Conservation (phyloP, 2,888 invertebrate species). For the Frankliniella intonsa region DNA sequence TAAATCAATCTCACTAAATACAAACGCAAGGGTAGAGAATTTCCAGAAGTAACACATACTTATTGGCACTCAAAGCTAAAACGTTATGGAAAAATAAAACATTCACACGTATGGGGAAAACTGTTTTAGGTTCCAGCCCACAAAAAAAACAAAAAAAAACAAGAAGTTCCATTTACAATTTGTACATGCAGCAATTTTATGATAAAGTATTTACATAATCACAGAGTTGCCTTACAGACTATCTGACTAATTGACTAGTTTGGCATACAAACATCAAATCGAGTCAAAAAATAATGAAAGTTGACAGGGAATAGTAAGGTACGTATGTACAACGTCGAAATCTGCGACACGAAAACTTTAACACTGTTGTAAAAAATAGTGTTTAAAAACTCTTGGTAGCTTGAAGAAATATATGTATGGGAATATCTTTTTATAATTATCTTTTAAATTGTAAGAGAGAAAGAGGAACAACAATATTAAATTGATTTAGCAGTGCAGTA, state of each 20-base stretch:
- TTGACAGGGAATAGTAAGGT: neutral
- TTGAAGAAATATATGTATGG: neutral
- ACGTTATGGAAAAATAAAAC: conserved; percentile 15
- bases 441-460: neutral
- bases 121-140: neutral
- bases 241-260: conserved; percentile 19
- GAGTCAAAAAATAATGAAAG: conserved; percentile 17
- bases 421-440: neutral
- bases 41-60: too few species aligned
- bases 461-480: neutral
- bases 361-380: conserved; percentile 4
- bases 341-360: neutral
- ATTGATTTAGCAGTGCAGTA: neutral
- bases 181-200: neutral
- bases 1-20: neutral
- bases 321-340: neutral
- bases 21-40: neutral
- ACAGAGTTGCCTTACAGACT: conserved; percentile 8
- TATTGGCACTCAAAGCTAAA: neutral
- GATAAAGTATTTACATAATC: conserved; percentile 12
- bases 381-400: neutral
- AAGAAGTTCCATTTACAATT: neutral
- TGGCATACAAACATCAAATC: conserved; percentile 20
- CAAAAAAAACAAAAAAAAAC: neutral
- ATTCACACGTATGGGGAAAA: neutral